These are phyloP conservation scores for Eretmodus cyanostictus DNA, from an alignment of 2,113 vertebrate genomes.

Conservation along the genomic window DNA sequence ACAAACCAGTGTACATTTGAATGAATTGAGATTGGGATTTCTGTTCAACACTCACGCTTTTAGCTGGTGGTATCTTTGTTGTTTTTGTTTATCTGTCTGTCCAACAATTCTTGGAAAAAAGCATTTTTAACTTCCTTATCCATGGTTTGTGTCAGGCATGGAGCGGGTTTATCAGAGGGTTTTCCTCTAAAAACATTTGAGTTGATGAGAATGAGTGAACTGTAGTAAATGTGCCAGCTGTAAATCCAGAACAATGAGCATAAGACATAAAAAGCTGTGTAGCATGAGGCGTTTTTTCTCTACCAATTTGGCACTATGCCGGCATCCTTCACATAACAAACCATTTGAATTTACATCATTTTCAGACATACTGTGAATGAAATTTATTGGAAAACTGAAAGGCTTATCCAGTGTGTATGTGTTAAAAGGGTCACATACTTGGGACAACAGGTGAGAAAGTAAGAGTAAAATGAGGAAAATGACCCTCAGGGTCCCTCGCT, in stretches of 20 bases:
- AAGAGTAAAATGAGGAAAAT: background rate
- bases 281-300: background rate
- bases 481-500: background rate
- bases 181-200: background rate
- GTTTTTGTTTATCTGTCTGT: background rate
- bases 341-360: background rate
- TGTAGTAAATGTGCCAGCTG: background rate
- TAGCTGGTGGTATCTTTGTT: background rate
- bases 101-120: background rate
- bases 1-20: background rate
- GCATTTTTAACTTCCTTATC: background rate
- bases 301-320: background rate
- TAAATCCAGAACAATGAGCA: background rate
- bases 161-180: background rate
- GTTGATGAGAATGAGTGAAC: background rate
- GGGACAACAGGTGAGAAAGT: background rate
- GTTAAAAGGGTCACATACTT: background rate
- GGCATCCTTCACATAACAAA: background rate
- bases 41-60: background rate
- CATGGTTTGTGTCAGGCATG: background rate
- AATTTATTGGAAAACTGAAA: background rate
- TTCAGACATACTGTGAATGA: background rate
- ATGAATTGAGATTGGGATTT: background rate
- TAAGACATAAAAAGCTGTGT: background rate
- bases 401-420: background rate